phyloP scores from a whole-genome alignment of 2,797 vertebrate species.

The Poecilia wingei region DNA sequence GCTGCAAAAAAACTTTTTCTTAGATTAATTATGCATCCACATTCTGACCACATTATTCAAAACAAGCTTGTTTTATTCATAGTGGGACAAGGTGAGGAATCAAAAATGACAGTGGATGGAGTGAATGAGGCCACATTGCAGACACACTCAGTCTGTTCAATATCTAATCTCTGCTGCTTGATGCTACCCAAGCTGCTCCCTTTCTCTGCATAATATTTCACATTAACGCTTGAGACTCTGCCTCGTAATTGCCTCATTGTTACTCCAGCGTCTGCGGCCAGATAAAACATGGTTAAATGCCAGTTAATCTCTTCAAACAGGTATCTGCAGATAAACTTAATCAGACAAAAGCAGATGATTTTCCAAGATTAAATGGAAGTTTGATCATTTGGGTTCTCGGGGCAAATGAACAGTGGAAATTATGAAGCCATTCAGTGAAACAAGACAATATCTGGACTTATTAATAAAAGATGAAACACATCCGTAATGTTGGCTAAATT shows the following conservation, averaged over 20 bases:
- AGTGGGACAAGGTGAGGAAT: slow-evolving; percentile 47
- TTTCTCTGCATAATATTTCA: slow-evolving; percentile 39
- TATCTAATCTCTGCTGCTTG: slow-evolving; percentile 46
- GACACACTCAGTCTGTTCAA: slow-evolving; percentile 43
- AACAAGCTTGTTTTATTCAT: slow-evolving; percentile 69
- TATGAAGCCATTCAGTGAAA: slow-evolving; percentile 38
- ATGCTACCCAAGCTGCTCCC: slow-evolving; percentile 20
- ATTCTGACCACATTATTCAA: slow-evolving; percentile 58
- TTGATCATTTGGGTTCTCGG: slow-evolving; percentile 33
- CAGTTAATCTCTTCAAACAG: slow-evolving; percentile 22
- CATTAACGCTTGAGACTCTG: slow-evolving; percentile 31
- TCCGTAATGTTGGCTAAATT: slow-evolving; percentile 40
- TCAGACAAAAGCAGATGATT: slow-evolving; percentile 9
- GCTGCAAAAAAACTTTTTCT: slow-evolving; percentile 15
- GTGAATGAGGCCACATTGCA: slow-evolving; percentile 18
- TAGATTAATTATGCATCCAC: slow-evolving; percentile 35
- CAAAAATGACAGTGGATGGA: slow-evolving; percentile 44
- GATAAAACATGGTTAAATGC: slow-evolving; percentile 27
- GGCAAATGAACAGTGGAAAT: slow-evolving; percentile 47
- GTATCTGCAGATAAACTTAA: slow-evolving; percentile 13
- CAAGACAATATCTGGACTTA: slow-evolving; percentile 45
- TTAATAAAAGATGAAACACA: slow-evolving; percentile 60
- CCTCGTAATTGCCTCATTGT: slow-evolving; percentile 20
- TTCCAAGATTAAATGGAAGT: slow-evolving; percentile 22
- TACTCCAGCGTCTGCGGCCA: slow-evolving; percentile 11